Evolutionary conservation across 2,113 vertebrate species (phyloP).

Genomic region (Lepus timidus): DNA sequence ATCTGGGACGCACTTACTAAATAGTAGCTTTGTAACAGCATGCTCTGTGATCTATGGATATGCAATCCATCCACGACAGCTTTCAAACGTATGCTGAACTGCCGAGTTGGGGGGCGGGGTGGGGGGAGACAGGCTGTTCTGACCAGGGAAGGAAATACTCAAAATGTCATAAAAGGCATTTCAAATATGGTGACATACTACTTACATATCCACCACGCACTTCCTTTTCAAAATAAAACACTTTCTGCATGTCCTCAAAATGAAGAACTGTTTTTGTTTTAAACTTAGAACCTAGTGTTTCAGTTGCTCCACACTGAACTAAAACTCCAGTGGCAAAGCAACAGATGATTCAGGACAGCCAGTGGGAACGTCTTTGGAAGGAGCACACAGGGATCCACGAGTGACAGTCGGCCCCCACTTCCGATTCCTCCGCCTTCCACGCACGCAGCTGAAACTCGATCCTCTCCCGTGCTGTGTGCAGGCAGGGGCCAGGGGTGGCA

Average conservation of each 20-base stretch:
- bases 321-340: slow-evolving; percentile 66
- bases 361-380: slow-evolving; percentile 12
- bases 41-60: background rate
- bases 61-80: background rate
- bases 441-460: no score
- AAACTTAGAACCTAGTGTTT: slow-evolving; percentile 52
- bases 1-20: background rate
- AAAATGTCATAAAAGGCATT: slow-evolving; percentile 52
- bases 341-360: slow-evolving; percentile 32
- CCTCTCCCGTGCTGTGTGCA: no score
- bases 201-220: background rate
- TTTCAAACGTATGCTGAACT: slow-evolving; percentile 18
- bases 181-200: slow-evolving; percentile 40
- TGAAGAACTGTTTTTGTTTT: slow-evolving; percentile 25
- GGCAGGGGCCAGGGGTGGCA: no score
- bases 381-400: slow-evolving; percentile 41
- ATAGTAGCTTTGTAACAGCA: background rate
- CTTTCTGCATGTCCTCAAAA: slow-evolving; percentile 47
- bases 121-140: background rate
- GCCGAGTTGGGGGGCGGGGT: background rate
- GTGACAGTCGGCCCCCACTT: background rate
- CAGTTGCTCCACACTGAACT: slow-evolving; percentile 55
- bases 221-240: slow-evolving; percentile 57
- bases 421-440: background rate
- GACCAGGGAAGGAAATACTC: background rate